Base-by-base conservation (phyloP, 2,888 invertebrate species). In the Heliothis peltigera region DNA sequence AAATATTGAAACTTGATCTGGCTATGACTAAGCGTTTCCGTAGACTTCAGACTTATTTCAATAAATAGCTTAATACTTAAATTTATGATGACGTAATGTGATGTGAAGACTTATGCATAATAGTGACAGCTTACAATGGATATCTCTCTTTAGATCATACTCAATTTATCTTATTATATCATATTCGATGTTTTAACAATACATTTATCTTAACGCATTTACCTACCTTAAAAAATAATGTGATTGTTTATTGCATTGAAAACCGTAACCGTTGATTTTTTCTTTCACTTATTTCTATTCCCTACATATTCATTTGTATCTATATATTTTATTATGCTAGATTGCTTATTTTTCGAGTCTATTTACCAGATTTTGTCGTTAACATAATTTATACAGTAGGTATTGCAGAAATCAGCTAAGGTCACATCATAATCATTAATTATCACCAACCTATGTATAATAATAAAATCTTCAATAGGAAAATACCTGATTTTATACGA, bases 401-500 rank as follows among this genome's bases (percentile, higher is more conserved):
- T 32, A 44, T 39, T 21, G 28, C 28, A 6, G 51, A 71, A 18
- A 46, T 46, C 15, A 46, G 32, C 12, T 32, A 32, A 32, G 32
- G 32, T 10, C 32, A 32, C 32, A 28, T 28, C 28, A 12, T 10
- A 10, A 8, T 32, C 42, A 17, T 42, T 42, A 42, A 39, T 39
- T n/a, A 39, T 39, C 17, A 42, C n/a, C 42, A 42, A 17, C n/a
- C 7, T 42, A 42, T 8, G 44, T n/a, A 39, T 64, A 54, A 65
- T 49, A 65, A 43, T 43, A 72, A 64, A 52, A 52, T 35, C n/a
- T 32, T 28, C 47, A 43, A 18, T 78, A 66, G 46, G 47, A 76
- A 76, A 76, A 76, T 75, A 75, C 19, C 1, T 44, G n/a, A 46
- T 35, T 52, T 58, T 53, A 61, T 42, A 65, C 52, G 68, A 39